These are phyloP conservation scores for Eulithis prunata DNA, from an alignment of 2,888 invertebrate species.

Conservation along the genomic window DNA sequence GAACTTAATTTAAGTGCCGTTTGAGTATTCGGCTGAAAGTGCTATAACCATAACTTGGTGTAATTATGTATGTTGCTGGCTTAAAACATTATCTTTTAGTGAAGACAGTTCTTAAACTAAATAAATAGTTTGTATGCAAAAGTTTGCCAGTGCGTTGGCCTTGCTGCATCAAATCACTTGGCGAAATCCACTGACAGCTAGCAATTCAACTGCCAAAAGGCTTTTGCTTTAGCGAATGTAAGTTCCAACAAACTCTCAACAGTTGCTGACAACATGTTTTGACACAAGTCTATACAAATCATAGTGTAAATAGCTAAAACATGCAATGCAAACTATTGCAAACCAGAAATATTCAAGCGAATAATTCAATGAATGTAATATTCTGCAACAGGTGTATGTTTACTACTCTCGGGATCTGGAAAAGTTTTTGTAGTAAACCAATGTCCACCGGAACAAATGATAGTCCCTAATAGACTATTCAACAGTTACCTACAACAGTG, in stretches of 20 bases:
- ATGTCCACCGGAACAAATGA: too few species aligned
- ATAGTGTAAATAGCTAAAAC: neutral
- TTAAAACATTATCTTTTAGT: neutral
- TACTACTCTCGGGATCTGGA: too few species aligned
- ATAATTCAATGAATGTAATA: neutral
- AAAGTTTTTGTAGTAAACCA: too few species aligned
- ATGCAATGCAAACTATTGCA: neutral
- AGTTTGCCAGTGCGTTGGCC: neutral
- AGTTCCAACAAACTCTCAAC: neutral
- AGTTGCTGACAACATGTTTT: too few species aligned
- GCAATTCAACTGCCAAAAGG: neutral
- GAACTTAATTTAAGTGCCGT: too few species aligned
- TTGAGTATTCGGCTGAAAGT: too few species aligned
- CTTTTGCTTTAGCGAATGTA: neutral
- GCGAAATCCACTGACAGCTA: neutral
- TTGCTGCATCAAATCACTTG: neutral
- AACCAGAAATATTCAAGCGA: neutral
- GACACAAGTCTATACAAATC: neutral
- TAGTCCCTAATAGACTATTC: too few species aligned
- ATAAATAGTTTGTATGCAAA: neutral
- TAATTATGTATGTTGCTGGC: neutral
- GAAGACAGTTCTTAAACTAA: neutral
- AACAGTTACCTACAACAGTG: too few species aligned
- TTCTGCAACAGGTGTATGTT: neutral
- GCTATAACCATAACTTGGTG: too few species aligned